Evolutionary conservation across 2,797 vertebrate species (phyloP).

Genomic region (Pipistrellus kuhlii): DNA sequence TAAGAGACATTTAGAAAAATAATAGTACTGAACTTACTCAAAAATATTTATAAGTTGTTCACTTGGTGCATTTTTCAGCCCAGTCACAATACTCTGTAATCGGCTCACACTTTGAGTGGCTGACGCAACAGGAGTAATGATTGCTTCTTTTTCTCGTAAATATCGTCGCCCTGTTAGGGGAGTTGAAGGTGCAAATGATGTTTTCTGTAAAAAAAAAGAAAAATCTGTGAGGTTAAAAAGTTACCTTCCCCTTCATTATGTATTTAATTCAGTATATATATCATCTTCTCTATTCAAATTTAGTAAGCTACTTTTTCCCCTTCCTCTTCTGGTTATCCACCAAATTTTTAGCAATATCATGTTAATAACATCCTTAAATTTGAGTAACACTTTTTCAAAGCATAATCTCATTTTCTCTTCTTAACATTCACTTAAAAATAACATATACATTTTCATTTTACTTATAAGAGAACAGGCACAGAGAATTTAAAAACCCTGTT

Average conservation of each 20-base stretch:
- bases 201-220: constrained; percentile 87
- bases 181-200: constrained; percentile 95
- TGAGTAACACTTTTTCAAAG: constrained; percentile 55
- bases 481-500: constrained; percentile 16
- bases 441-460: constrained; percentile 46
- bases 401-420: constrained; percentile 42
- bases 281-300: background rate
- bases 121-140: constrained; percentile 95
- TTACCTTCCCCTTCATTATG: background rate
- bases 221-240: background rate
- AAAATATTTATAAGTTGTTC: constrained; percentile 92
- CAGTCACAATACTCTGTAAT: constrained; percentile 94
- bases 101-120: constrained; percentile 97
- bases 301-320: background rate
- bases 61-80: constrained; percentile 92
- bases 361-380: constrained; percentile 7
- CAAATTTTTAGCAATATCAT: constrained; percentile 12
- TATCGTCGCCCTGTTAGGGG: constrained; percentile 96
- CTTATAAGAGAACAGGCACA: constrained; percentile 26
- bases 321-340: background rate
- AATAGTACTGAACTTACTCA: constrained; percentile 87
- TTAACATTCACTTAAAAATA: constrained; percentile 48
- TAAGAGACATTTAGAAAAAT: constrained; percentile 51
- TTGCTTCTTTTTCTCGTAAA: constrained; percentile 94
- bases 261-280: constrained; percentile 10